Base-by-base conservation (phyloP, 1,140 invertebrate genomes). In the Penaeus japonicus region DNA sequence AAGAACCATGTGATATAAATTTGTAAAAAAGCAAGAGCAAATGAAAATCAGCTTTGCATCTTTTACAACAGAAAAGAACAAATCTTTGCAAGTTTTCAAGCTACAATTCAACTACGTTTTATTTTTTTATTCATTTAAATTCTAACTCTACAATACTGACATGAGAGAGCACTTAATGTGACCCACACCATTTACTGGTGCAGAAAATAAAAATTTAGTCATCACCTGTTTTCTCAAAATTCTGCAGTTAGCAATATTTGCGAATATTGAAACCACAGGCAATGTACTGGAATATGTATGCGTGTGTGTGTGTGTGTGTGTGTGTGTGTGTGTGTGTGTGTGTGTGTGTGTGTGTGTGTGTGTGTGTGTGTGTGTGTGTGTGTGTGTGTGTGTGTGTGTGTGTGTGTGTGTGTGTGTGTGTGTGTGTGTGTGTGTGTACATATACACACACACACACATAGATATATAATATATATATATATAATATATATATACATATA, bases 361-460 rank as follows among this genome's bases (percentile, higher is more conserved):
- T n/a, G n/a, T n/a, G n/a, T n/a, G n/a, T n/a, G n/a, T n/a, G n/a
- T n/a, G n/a, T n/a, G n/a, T n/a, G n/a, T n/a, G n/a, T n/a, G n/a
- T n/a, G n/a, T n/a, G n/a, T n/a, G n/a, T n/a, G n/a, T n/a, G n/a
- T n/a, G n/a, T n/a, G n/a, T n/a, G n/a, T n/a, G n/a, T n/a, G n/a
- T n/a, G n/a, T n/a, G n/a, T n/a, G n/a, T n/a, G n/a, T n/a, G n/a
- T n/a, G n/a, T n/a, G n/a, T n/a, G n/a, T n/a, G n/a, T n/a, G n/a
- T n/a, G n/a, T n/a, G n/a, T n/a, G n/a, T n/a, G n/a, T 73, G n/a
- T 73, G n/a, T 73, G n/a, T 73, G n/a, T 73, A 73, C n/a, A 73
- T 73, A 73, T 73, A 73, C n/a, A 73, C n/a, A 73, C n/a, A 73
- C n/a, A 73, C n/a, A 73, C n/a, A 73, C n/a, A 73, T 73, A 73